phyloP scores from a whole-genome alignment of 2,888 invertebrate species.

The Caenorhabditis afra region DNA sequence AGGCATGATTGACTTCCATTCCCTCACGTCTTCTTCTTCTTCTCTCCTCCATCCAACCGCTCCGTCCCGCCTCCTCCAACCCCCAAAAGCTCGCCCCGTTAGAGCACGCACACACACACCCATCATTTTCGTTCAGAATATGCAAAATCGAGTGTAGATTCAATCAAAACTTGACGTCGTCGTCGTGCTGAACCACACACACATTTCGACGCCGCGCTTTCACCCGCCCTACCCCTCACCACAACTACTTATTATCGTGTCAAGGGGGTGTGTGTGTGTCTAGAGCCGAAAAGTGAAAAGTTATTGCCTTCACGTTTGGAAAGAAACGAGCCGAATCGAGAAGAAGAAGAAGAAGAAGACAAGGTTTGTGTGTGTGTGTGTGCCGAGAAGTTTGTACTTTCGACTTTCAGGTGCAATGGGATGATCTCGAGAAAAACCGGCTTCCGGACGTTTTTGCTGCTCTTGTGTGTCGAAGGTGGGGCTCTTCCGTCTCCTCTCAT shows the following conservation, averaged over 20 bases:
- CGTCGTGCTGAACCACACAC: neutral
- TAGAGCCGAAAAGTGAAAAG: neutral
- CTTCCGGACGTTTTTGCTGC: constrained; percentile 25
- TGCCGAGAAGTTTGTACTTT: neutral
- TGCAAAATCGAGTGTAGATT: constrained; percentile 44
- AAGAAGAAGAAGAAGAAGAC: too few relatives aligned
- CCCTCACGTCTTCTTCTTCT: neutral
- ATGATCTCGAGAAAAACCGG: constrained; percentile 54
- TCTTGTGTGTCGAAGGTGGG: constrained; percentile 42
- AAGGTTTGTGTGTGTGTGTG: constrained; percentile 17
- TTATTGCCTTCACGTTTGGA: neutral
- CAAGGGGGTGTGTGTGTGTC: constrained; percentile 11
- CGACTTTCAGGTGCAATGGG: constrained; percentile 53
- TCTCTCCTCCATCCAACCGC: neutral
- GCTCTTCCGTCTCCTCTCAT: too few relatives aligned
- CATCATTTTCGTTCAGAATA: constrained; percentile 1
- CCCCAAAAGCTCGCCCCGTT: too few relatives aligned
- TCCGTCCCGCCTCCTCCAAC: neutral
- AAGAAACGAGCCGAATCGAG: neutral
- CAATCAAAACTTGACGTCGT: constrained; percentile 24
- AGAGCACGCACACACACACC: too few relatives aligned
- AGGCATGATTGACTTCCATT: constrained; percentile 28
- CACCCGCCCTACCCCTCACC: too few relatives aligned
- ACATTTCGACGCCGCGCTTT: constrained; percentile 3
- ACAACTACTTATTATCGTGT: constrained; percentile 52